Base-by-base conservation (phyloP, 2,888 invertebrate species). In the Caenorhabditis sp. region DNA sequence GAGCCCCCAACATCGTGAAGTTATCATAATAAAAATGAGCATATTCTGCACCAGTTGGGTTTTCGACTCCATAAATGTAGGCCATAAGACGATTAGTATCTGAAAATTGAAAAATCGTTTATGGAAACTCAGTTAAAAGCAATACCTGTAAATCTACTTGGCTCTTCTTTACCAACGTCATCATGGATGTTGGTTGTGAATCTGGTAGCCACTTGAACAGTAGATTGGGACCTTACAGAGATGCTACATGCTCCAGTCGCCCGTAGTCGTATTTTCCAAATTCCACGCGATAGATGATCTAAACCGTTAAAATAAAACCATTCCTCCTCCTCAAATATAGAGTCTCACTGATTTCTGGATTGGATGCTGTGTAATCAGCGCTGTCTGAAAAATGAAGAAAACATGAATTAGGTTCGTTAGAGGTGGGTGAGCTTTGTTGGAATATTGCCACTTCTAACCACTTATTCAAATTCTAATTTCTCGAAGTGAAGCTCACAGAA, bases 21-120 rank as follows among this genome's bases (percentile, higher is more conserved):
- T 87, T 80, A 56, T 86, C 80, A 31, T 77, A 76, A 69, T 86
- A 88, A 19, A 88, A 80, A 35, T 88, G 88, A 38, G 86, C 89
- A 80, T 89, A 89, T 31, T 89, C 88, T 1, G 89, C 79, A 31
- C 63, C 76, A 19, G 44, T 73, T 8, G 63, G 58, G 24, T 79
- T 80, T 22, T 61, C 12, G 14, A 88, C 64, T 26, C 87, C 86
- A 54, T 79, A 73, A 10, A 86, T 80, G 66, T 85, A 84, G 12
- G 85, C 82, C n/a, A 87, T 76, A 26, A 86, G 47, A 54, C 85
- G 73, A 76, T 89, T 89, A 19, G 51, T 69, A 10, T 80, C 86
- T 74, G 61, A 31, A 84, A 69, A 28, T 28, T n/a, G n/a, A n/a
- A n/a, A n/a, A n/a, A n/a, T n/a, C n/a, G n/a, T n/a, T n/a, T n/a